phyloP scores from a whole-genome alignment of 2,888 invertebrate genomes.

The Cerastis leucographa region DNA sequence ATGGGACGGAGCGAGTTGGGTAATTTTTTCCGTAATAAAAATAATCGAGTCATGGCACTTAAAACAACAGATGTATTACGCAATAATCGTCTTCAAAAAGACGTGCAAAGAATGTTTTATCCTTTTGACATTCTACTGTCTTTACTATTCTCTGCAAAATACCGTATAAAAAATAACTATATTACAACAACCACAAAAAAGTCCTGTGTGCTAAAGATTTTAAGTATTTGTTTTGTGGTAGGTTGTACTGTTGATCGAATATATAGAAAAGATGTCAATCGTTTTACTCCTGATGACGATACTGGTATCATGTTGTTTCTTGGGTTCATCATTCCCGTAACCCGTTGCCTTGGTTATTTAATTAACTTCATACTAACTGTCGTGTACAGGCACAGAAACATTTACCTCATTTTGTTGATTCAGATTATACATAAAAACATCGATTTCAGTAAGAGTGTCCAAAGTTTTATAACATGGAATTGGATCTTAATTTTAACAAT shows the following conservation, averaged over 20 bases:
- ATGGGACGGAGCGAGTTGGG: not conserved
- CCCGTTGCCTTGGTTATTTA: not conserved
- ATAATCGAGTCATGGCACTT: not conserved
- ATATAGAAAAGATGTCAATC: not conserved
- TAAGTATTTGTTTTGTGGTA: conserved; percentile 2
- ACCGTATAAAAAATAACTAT: conserved; percentile 1
- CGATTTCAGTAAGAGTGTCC: not conserved
- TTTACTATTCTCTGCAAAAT: conserved; percentile 7
- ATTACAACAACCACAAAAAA: not conserved
- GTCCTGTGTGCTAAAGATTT: not conserved
- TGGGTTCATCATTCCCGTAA: not conserved
- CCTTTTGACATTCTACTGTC: conserved; percentile 3
- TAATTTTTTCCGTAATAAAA: not conserved
- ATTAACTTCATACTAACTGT: not conserved
- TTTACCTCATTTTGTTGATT: not conserved
- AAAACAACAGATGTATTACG: not conserved
- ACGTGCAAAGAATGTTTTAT: conserved; percentile 8
- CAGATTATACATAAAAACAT: not conserved
- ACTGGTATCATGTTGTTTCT: not conserved
- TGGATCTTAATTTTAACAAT: not conserved
- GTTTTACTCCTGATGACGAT: not conserved
- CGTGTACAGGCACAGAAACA: not conserved
- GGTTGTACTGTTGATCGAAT: not conserved
- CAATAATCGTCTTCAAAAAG: not conserved
- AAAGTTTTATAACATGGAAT: conserved; percentile 3